Percentiles rank a stretch among this genome's conserved stretches.
Evolutionary conservation across 2,113 vertebrate species (phyloP).

Genomic region (Cynopterus brachyotis): DNA sequence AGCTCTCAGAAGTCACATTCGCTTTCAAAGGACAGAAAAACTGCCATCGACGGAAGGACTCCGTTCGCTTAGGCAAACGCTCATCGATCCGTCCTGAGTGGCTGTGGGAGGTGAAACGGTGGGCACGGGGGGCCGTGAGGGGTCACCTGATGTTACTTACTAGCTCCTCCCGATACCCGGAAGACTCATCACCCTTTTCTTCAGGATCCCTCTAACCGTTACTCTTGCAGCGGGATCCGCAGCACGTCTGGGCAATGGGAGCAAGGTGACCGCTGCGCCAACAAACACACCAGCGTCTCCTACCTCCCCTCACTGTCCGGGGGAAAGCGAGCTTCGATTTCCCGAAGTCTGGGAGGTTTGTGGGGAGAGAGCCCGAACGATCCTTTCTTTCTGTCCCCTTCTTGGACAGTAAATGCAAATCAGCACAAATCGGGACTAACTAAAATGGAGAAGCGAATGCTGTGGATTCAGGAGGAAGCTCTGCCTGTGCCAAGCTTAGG

Average conservation of each 20-base stretch:
- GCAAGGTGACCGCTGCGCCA: neutral
- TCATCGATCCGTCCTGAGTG: too few relatives aligned
- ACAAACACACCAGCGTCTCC: neutral
- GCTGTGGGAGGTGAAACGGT: neutral
- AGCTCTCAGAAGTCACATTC: neutral
- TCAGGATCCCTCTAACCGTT: neutral
- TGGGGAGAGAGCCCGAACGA: neutral
- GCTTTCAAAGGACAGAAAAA: conserved; percentile 11
- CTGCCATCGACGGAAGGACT: neutral
- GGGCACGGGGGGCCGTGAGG: accelerated
- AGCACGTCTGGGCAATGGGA: neutral
- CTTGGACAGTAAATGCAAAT: neutral
- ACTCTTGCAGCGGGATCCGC: neutral
- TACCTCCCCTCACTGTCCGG: neutral
- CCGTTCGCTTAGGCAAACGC: neutral
- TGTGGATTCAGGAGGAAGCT: neutral
- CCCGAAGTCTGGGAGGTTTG: neutral
- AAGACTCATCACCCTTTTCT: neutral
- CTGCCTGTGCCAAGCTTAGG: neutral
- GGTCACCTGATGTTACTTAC: neutral
- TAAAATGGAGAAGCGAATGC: neutral
- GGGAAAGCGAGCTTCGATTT: neutral
- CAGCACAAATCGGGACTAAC: neutral
- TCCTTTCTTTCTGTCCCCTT: neutral
- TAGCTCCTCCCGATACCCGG: neutral